These are phyloP conservation scores for Corythornis madagascariensis DNA, from an alignment of 2,113 vertebrate species.

Conservation along the genomic window DNA sequence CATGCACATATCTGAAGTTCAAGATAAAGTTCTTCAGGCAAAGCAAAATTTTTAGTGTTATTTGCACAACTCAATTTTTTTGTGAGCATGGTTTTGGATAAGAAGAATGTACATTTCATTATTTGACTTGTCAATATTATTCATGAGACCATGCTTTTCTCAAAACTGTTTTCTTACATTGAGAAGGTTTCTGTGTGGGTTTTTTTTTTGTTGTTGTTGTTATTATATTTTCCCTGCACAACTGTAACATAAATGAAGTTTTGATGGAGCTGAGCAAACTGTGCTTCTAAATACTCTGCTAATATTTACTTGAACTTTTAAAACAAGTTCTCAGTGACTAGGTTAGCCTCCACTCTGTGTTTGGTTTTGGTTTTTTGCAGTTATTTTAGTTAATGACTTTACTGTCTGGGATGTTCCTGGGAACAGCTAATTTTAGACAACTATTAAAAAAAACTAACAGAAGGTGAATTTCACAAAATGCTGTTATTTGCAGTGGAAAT, in stretches of 20 bases:
- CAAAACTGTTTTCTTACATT: background rate
- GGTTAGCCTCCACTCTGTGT: conserved; percentile 3
- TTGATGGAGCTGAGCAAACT: background rate
- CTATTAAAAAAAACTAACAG: conserved; percentile 64
- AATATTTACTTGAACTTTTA: conserved; percentile 22
- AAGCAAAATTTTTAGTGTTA: background rate
- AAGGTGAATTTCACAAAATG: conserved; percentile 66
- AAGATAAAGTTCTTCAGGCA: background rate
- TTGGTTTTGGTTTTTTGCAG: conserved; percentile 17
- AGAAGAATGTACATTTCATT: background rate
- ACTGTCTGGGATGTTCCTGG: conserved; percentile 31
- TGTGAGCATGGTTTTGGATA: background rate
- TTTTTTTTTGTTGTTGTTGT: background rate
- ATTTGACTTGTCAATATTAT: background rate
- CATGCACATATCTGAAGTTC: background rate
- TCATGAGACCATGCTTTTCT: background rate
- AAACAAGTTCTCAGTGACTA: background rate
- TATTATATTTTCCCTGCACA: background rate
- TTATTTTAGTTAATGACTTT: conserved; percentile 63
- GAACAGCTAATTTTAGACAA: conserved; percentile 60
- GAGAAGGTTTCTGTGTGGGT: background rate
- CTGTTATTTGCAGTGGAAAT: conserved; percentile 54
- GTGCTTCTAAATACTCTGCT: background rate
- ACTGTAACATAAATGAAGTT: background rate
- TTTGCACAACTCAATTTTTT: background rate